These are phyloP conservation scores for Meta bourneti DNA, from an alignment of 2,888 invertebrate species.

Conservation along the genomic window DNA sequence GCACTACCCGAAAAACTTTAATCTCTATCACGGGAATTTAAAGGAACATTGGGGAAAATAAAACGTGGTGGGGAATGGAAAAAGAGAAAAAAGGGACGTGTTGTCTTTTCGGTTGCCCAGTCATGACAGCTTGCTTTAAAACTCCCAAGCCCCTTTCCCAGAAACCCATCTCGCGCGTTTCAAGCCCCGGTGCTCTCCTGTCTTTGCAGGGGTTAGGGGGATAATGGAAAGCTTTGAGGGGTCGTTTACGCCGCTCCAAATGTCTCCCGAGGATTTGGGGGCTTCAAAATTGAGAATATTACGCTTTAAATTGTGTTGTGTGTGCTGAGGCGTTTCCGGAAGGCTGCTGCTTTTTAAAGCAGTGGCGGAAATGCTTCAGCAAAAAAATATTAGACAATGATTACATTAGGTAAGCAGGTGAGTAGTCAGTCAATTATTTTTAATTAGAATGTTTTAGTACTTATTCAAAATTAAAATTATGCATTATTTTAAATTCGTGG, in stretches of 20 bases:
- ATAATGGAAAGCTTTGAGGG: slow-evolving; percentile 57
- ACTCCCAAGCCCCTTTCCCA: slow-evolving; percentile 9
- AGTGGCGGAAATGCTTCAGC: too few relatives aligned
- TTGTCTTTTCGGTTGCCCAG: slow-evolving; percentile 49
- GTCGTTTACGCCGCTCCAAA: slow-evolving; percentile 47
- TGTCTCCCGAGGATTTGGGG: slow-evolving; percentile 19
- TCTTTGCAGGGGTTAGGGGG: slow-evolving; percentile 36
- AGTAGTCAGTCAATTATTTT: too few relatives aligned
- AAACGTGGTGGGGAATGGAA: slow-evolving; percentile 5
- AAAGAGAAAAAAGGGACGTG: neutral
- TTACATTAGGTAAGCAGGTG: too few relatives aligned
- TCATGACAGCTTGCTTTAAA: slow-evolving; percentile 55
- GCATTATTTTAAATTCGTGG: too few relatives aligned
- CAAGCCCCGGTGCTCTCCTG: slow-evolving; percentile 62
- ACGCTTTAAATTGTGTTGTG: neutral
- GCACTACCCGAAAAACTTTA: slow-evolving; percentile 13
- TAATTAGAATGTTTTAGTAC: too few relatives aligned
- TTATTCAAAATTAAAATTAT: too few relatives aligned
- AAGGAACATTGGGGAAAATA: neutral
- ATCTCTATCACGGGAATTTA: slow-evolving; percentile 26
- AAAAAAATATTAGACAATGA: too few relatives aligned
- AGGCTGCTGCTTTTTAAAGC: too few relatives aligned
- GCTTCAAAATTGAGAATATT: neutral
- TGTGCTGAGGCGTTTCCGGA: too few relatives aligned
- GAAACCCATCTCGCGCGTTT: slow-evolving; percentile 41